These are phyloP conservation scores for Nymphalis polychloros DNA, from an alignment of 2,888 invertebrate genomes.

Conservation along the genomic window DNA sequence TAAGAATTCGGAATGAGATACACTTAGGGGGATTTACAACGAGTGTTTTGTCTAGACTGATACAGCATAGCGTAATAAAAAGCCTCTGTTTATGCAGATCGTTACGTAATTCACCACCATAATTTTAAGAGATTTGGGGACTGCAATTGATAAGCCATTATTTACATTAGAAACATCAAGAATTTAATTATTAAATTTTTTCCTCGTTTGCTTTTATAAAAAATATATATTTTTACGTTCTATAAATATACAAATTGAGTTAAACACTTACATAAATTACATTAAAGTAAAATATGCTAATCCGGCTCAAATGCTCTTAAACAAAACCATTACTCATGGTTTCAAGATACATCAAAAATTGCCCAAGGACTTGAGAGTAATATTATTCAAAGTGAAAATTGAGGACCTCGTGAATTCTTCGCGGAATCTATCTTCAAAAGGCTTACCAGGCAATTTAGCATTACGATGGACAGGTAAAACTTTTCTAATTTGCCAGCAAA, in stretches of 20 bases:
- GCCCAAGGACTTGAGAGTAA: slow-evolving; percentile 37
- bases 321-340: slow-evolving; percentile 14
- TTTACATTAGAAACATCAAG: no score
- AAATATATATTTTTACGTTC: no score
- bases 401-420: slow-evolving; percentile 31
- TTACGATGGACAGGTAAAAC: slow-evolving; percentile 56
- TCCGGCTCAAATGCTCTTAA: not conserved
- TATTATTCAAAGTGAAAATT: slow-evolving; percentile 44
- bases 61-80: slow-evolving; percentile 18
- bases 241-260: no score
- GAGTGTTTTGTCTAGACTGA: slow-evolving; percentile 29
- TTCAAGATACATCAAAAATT: slow-evolving; percentile 34
- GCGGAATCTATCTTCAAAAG: slow-evolving; percentile 45
- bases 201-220: no score
- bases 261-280: no score
- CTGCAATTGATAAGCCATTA: no score
- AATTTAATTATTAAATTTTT: no score
- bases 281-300: no score
- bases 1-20: slow-evolving; percentile 25
- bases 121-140: no score
- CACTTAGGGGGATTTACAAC: slow-evolving; percentile 21
- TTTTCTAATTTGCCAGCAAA: slow-evolving; percentile 63
- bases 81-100: no score
- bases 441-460: slow-evolving; percentile 52
- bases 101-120: no score